phyloP scores from a whole-genome alignment of 2,797 vertebrate species.

The Chaetophractus vellerosus region DNA sequence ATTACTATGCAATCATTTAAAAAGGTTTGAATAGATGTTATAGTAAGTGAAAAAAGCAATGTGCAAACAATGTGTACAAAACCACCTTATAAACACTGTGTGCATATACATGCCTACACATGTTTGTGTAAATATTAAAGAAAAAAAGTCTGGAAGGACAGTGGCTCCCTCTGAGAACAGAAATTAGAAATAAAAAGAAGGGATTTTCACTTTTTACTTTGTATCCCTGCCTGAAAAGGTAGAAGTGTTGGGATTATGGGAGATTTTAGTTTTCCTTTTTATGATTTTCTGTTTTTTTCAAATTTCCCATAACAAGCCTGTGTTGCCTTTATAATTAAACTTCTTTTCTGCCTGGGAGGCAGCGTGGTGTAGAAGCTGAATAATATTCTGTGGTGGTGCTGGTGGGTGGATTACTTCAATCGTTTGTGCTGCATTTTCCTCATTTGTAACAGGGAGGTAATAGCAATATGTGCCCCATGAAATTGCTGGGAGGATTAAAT shows the following conservation, averaged over 20 bases:
- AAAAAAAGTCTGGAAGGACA: background rate
- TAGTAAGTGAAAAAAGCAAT: conserved; percentile 31
- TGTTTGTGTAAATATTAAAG: conserved; percentile 26
- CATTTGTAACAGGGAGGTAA: background rate
- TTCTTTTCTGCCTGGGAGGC: conserved; percentile 34
- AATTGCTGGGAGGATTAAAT: background rate
- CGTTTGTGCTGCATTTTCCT: background rate
- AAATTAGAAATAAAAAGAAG: conserved; percentile 52
- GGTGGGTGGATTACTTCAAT: background rate
- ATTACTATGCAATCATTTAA: conserved; percentile 21
- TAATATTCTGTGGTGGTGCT: too few relatives aligned
- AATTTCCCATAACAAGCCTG: background rate
- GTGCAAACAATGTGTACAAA: background rate
- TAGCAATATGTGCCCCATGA: background rate
- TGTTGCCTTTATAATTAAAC: background rate
- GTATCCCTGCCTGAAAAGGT: background rate
- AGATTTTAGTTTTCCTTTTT: background rate
- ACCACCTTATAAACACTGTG: background rate
- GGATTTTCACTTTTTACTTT: conserved; percentile 45
- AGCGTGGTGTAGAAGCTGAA: background rate
- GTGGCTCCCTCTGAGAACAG: background rate
- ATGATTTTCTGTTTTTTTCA: background rate
- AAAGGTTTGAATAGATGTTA: conserved; percentile 22
- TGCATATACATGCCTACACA: too few relatives aligned
- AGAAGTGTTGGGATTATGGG: background rate